Evolutionary conservation across 2,888 invertebrate genomes (phyloP).

Genomic region (Nesidiocoris tenuis): DNA sequence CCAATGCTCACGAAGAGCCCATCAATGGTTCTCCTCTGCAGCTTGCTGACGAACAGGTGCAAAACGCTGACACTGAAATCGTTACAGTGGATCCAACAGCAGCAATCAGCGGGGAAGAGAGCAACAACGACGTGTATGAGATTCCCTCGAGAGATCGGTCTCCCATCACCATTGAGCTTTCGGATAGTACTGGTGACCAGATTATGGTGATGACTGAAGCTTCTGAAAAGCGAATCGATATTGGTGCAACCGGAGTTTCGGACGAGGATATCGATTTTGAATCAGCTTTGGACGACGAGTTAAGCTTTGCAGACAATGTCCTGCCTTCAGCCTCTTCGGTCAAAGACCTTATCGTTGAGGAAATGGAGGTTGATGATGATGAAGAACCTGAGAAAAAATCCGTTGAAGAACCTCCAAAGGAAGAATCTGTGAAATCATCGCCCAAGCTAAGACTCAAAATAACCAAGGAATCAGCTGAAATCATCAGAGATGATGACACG

Average conservation of each 20-base stretch:
- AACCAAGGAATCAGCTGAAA: not conserved
- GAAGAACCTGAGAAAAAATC: not conserved
- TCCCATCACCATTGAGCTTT: not conserved
- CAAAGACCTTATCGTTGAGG: not conserved
- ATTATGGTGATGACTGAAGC: not conserved
- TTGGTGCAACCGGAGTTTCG: not conserved
- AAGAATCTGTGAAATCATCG: not conserved
- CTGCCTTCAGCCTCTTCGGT: not conserved
- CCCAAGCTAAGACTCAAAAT: not conserved
- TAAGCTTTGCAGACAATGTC: not conserved
- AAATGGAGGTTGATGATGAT: not conserved
- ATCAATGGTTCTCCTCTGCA: conserved; percentile 19
- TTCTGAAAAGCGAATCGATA: not conserved
- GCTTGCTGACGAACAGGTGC: conserved; percentile 28
- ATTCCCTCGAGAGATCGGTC: not conserved
- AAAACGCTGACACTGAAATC: conserved; percentile 38
- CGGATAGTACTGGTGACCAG: not conserved
- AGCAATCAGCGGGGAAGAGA: conserved; percentile 27
- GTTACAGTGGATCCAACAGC: conserved; percentile 37
- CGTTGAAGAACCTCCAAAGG: not conserved
- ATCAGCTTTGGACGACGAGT: not conserved
- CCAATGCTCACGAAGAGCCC: not conserved
- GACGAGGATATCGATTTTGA: not conserved
- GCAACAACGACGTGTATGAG: conserved; percentile 12
- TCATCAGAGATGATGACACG: not conserved